Percentiles rank a stretch among this genome's conserved stretches.
Conservation (phyloP, 1,140 invertebrate genomes). For the Caligus rogercresseyi region DNA sequence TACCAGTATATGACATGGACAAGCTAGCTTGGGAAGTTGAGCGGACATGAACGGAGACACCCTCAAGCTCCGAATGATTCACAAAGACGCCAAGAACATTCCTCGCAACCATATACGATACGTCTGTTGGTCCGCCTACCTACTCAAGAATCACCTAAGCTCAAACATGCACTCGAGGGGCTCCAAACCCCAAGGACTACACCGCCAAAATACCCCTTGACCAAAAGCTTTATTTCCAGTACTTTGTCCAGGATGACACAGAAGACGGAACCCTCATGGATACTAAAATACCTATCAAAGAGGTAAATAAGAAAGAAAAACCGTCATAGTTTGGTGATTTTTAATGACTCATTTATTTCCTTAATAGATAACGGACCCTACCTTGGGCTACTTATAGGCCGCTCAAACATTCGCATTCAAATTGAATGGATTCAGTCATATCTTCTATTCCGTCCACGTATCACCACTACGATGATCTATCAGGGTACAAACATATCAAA, state of each 20-base stretch:
- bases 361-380: constrained; percentile 41
- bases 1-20: constrained; percentile 61
- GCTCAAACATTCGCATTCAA: constrained; percentile 53
- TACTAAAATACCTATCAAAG: constrained; percentile 53
- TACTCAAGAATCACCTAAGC: constrained; percentile 30
- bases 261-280: constrained; percentile 72
- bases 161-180: background rate
- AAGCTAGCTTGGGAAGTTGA: constrained; percentile 65
- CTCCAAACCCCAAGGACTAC: background rate
- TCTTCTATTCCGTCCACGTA: constrained; percentile 66
- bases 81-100: constrained; percentile 65
- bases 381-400: constrained; percentile 55
- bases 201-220: constrained; percentile 37
- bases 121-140: constrained; percentile 57
- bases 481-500: constrained; percentile 64
- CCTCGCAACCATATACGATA: constrained; percentile 61
- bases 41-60: constrained; percentile 57
- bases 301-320: constrained; percentile 35
- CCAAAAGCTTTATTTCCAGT: constrained; percentile 56
- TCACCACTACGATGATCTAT: constrained; percentile 70
- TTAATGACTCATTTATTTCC: constrained; percentile 6
- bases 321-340: background rate
- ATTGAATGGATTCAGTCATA: constrained; percentile 72
- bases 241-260: constrained; percentile 60
- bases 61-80: constrained; percentile 55